Conservation (phyloP, 2,888 invertebrate genomes). For the Dioctria linearis region DNA sequence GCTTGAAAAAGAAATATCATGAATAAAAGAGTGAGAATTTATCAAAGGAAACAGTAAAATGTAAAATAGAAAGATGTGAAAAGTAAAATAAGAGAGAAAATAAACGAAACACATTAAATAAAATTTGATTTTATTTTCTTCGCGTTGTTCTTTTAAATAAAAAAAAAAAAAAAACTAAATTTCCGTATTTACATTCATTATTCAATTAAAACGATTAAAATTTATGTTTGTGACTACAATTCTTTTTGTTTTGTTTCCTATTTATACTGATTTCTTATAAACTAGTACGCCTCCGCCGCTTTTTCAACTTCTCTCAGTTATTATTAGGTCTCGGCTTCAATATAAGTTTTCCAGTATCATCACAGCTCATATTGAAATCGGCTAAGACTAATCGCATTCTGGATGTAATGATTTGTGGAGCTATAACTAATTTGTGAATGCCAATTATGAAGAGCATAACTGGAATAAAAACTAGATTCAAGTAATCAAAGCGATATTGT, state of each 20-base stretch:
- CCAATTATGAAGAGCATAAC: conserved; percentile 92
- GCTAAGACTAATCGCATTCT: conserved; percentile 90
- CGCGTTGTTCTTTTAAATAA: background rate
- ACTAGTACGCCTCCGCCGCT: conserved; percentile 45
- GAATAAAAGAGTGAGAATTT: conserved; percentile 27
- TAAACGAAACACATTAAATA: conserved; percentile 34
- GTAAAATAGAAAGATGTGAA: conserved; percentile 16
- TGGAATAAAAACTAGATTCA: conserved; percentile 68
- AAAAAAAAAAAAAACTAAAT: background rate
- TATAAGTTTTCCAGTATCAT: conserved; percentile 96
- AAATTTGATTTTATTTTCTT: conserved; percentile 32
- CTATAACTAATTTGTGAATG: conserved; percentile 96
- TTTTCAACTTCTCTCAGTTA: conserved; percentile 55
- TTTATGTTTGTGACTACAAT: too few relatives aligned
- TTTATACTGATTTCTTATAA: conserved; percentile 9
- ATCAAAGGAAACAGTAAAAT: conserved; percentile 21
- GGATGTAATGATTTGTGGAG: conserved; percentile 95
- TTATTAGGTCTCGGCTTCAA: conserved; percentile 86
- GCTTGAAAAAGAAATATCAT: conserved; percentile 25
- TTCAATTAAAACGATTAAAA: too few relatives aligned
- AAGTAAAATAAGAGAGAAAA: conserved; percentile 31
- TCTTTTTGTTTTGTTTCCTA: background rate
- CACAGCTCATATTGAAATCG: conserved; percentile 99
- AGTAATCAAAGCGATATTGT: conserved; percentile 16
- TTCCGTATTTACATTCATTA: background rate